Conservation (phyloP, 1,140 invertebrate genomes). For the Pseudoatta argentina region DNA sequence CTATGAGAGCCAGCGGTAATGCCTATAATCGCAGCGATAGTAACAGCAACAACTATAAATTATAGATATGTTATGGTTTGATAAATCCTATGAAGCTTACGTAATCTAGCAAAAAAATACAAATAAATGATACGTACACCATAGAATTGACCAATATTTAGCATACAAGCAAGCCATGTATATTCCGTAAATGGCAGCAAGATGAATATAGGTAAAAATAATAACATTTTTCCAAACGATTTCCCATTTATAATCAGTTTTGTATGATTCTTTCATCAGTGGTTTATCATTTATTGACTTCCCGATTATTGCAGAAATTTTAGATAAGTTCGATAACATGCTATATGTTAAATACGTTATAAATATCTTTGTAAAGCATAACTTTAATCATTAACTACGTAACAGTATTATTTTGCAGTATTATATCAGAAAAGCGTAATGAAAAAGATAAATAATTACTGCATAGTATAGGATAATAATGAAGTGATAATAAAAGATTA, state of each 20-base stretch:
- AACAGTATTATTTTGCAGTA: too few species aligned
- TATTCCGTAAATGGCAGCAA: constrained; percentile 72
- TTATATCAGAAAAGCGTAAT: too few species aligned
- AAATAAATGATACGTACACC: constrained; percentile 32
- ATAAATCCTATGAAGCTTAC: neutral
- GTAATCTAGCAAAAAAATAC: neutral
- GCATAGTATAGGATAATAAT: too few species aligned
- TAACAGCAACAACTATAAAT: too few species aligned
- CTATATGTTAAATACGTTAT: neutral
- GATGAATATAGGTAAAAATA: constrained; percentile 79
- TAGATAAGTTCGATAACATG: neutral
- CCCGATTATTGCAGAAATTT: neutral
- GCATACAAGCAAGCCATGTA: neutral
- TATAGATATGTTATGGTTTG: too few species aligned
- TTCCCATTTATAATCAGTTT: constrained; percentile 4
- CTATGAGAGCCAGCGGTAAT: too few species aligned
- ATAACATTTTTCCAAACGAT: constrained; percentile 78
- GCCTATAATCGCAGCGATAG: too few species aligned
- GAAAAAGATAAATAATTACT: too few species aligned
- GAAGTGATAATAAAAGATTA: too few species aligned
- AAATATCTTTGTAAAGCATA: neutral
- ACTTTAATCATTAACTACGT: too few species aligned
- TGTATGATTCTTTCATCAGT: neutral
- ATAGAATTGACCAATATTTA: neutral
- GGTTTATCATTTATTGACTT: neutral